Base-by-base conservation (phyloP, 2,113 vertebrate species). In the Zingel zingel region DNA sequence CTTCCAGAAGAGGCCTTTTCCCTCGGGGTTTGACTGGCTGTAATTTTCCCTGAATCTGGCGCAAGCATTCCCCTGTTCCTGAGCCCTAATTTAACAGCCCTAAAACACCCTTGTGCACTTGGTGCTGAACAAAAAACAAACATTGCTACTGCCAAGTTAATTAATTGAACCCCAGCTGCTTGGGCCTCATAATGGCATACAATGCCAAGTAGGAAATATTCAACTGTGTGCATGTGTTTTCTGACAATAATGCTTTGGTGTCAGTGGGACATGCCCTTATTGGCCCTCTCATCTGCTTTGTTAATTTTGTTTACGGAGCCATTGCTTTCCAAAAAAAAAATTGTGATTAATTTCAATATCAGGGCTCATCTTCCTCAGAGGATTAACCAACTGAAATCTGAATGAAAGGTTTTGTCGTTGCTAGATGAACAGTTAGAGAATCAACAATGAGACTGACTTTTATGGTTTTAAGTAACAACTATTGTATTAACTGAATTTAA, bases 61-160 rank as follows among this genome's bases (percentile, higher is more conserved):
- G 73, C 65, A 74, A 74, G 81, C 82, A 74, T 87, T 91, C 91
- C 90, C 88, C 65, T 82, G 88, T 86, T 90, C 48, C 77, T 7
- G 10, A 87, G 77, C 77, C 84, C 82, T 93, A 82, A 94, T 94
- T 92, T 92, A 94, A 91, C 90, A 81, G 89, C 81, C 90, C 88
- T 90, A 88, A 92, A 94, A 86, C 89, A 84, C 91, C 88, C 87
- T 27, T 62, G 83, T 86, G 91, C 86, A 83, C 67, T 77, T 14
- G 25, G 61, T 57, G 73, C 82, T 77, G 81, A 94, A 94, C 84
- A 91, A 93, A 91, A 93, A 87, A 65, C 84, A 79, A 93, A 89
- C 15, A 56, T 59, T 84, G 83, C 87, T 92, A 94, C 94, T 94
- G 94, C 95, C 94, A 94, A 95, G 87, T 94, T 94, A 95, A 94